A percentile compares a stretch with the other conserved stretches of the same genome.
Evolutionary conservation across 2,113 vertebrate species (phyloP).

Genomic region (Lagopus muta): DNA sequence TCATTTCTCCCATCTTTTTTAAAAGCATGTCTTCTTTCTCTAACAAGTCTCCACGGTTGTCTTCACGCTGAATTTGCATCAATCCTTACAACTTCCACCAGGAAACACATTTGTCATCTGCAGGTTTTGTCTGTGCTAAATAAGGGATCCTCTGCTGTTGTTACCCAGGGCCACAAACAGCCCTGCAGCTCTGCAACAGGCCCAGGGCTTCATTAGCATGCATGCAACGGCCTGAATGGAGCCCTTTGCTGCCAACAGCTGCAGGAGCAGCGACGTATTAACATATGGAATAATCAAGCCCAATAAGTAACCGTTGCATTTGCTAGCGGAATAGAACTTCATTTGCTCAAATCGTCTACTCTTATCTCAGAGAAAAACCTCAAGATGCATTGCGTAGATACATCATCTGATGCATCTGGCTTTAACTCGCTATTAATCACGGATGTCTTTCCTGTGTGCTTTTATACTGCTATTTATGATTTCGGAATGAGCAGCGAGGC

Average conservation of each 20-base stretch:
- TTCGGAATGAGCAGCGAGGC: not conserved
- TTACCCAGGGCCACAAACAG: conserved; percentile 37
- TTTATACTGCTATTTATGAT: not conserved
- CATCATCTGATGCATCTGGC: not conserved
- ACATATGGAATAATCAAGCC: conserved; percentile 5
- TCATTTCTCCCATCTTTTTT: conserved; percentile 68
- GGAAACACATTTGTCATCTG: conserved; percentile 64
- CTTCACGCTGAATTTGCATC: conserved; percentile 35
- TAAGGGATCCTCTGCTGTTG: conserved; percentile 14
- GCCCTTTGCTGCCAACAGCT: conserved; percentile 37
- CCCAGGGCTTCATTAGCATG: conserved; percentile 35
- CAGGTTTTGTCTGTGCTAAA: conserved; percentile 47
- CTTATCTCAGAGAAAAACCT: conserved; percentile 32
- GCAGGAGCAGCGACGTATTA: not conserved
- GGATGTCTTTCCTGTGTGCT: not conserved
- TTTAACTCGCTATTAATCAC: not conserved
- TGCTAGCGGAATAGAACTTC: not conserved
- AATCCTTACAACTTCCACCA: not conserved
- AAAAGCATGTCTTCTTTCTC: conserved; percentile 65
- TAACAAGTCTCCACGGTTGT: not conserved
- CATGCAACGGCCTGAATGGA: not conserved
- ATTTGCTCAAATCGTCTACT: not conserved
- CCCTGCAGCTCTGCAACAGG: conserved; percentile 4
- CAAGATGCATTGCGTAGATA: not conserved
- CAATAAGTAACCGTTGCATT: conserved; percentile 19